phyloP scores from a whole-genome alignment of 1,140 invertebrate species.

The Macrosteles quadrilineatus region DNA sequence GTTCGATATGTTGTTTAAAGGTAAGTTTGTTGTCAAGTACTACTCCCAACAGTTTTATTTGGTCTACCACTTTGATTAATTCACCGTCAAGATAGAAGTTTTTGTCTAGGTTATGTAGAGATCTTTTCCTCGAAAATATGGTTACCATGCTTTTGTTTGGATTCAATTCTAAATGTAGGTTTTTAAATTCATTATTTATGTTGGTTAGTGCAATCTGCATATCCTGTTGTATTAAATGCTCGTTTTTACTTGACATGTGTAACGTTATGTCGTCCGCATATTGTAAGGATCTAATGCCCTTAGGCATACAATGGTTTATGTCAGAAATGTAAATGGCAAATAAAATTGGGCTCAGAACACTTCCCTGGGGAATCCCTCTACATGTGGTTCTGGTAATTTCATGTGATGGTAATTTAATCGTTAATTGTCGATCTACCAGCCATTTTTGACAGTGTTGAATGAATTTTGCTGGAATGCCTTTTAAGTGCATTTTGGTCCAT shows the following conservation, averaged over 20 bases:
- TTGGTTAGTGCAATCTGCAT: not conserved
- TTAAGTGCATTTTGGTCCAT: not conserved
- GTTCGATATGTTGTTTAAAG: not conserved
- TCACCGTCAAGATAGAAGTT: too few species aligned
- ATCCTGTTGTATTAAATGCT: not conserved
- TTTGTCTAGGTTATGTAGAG: too few species aligned
- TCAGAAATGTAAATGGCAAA: not conserved
- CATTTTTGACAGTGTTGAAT: not conserved
- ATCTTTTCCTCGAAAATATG: not conserved
- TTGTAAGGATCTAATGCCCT: not conserved
- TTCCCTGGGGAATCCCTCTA: slow-evolving; percentile 6
- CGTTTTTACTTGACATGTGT: not conserved
- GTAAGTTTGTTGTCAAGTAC: not conserved
- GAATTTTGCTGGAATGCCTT: not conserved
- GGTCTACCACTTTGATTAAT: not conserved
- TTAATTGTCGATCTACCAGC: not conserved
- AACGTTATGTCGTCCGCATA: not conserved
- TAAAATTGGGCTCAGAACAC: not conserved
- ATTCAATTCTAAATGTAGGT: not conserved
- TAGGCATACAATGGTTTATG: not conserved
- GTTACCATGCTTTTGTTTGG: not conserved
- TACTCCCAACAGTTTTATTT: not conserved
- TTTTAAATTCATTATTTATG: not conserved
- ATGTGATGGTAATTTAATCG: not conserved
- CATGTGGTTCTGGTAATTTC: not conserved